Conservation (phyloP, 37 sponge, comb jelly and placozoan species). For the Cladorhizidae sp. region DNA sequence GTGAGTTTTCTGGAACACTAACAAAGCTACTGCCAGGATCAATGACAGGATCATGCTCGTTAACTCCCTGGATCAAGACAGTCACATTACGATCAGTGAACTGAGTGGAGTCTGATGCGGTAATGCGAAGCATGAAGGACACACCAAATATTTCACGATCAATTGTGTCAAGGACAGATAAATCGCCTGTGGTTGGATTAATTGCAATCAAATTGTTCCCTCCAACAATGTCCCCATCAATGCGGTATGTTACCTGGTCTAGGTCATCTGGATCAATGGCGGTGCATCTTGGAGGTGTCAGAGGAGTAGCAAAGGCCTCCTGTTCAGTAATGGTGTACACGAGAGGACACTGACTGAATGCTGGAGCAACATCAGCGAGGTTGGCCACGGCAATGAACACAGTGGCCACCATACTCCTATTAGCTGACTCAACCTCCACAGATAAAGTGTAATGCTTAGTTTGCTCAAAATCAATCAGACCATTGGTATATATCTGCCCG, state of each 20-base stretch:
- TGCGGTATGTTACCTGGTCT: slow-evolving; percentile 20
- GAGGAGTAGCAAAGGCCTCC: slow-evolving; percentile 13
- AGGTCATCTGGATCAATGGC: slow-evolving; percentile 59
- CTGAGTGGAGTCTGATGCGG: slow-evolving; percentile 29
- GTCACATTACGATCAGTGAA: background rate
- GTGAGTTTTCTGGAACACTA: slow-evolving; percentile 38
- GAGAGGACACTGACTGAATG: background rate
- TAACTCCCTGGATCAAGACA: slow-evolving; percentile 37
- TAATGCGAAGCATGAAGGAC: slow-evolving; percentile 14
- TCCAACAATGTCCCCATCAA: slow-evolving; percentile 17
- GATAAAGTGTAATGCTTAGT: slow-evolving; percentile 4
- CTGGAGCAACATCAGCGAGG: slow-evolving; percentile 29
- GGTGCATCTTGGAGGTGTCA: slow-evolving; percentile 23
- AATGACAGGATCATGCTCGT: slow-evolving; percentile 53
- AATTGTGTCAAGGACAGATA: slow-evolving; percentile 22
- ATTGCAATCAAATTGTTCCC: slow-evolving; percentile 37
- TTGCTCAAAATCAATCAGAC: slow-evolving; percentile 38
- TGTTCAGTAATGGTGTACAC: slow-evolving; percentile 40
- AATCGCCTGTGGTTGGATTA: slow-evolving; percentile 33
- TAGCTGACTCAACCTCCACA: slow-evolving; percentile 24
- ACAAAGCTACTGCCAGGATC: slow-evolving; percentile 14
- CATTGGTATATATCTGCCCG: slow-evolving; percentile 14
- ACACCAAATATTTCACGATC: slow-evolving; percentile 28
- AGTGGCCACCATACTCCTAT: background rate
- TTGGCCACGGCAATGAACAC: slow-evolving; percentile 24